Percentiles rank a stretch among this genome's conserved stretches.
Conservation (phyloP, 2,888 invertebrate genomes). For the Labia minor region DNA sequence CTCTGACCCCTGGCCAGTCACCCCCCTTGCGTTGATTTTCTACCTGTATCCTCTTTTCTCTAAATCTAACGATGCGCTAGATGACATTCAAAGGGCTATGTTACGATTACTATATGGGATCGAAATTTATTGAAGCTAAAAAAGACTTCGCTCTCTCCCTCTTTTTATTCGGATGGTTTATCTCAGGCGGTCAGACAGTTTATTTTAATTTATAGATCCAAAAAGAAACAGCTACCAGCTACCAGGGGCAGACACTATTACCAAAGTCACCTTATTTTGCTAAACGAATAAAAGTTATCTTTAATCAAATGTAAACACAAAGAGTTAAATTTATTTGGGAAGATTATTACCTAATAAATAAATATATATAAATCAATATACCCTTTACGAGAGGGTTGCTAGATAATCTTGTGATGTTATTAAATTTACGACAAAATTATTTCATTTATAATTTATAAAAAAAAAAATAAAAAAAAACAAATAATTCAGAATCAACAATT, state of each 20-base stretch:
- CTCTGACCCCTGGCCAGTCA: neutral
- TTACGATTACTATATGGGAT: slow-evolving; percentile 2
- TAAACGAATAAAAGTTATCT: neutral
- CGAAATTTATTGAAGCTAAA: slow-evolving; percentile 13
- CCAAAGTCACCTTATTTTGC: neutral
- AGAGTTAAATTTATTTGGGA: neutral
- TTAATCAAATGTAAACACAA: neutral
- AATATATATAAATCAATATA: too few relatives aligned
- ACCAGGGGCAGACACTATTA: neutral
- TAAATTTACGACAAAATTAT: too few relatives aligned
- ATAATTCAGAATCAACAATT: too few relatives aligned
- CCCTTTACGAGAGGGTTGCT: too few relatives aligned
- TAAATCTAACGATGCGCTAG: neutral
- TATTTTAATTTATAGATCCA: slow-evolving; percentile 7
- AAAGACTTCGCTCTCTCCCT: neutral
- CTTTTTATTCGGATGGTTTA: neutral
- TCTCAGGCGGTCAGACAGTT: neutral
- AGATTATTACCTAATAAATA: too few relatives aligned
- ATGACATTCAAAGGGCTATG: neutral
- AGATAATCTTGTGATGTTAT: too few relatives aligned
- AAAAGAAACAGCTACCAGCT: too few relatives aligned
- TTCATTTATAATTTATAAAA: too few relatives aligned
- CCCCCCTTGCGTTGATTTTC: neutral
- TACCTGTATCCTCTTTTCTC: neutral
- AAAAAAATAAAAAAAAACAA: too few relatives aligned